Conservation (phyloP, 2,888 invertebrate species). For the Lycocerus yunnanus region DNA sequence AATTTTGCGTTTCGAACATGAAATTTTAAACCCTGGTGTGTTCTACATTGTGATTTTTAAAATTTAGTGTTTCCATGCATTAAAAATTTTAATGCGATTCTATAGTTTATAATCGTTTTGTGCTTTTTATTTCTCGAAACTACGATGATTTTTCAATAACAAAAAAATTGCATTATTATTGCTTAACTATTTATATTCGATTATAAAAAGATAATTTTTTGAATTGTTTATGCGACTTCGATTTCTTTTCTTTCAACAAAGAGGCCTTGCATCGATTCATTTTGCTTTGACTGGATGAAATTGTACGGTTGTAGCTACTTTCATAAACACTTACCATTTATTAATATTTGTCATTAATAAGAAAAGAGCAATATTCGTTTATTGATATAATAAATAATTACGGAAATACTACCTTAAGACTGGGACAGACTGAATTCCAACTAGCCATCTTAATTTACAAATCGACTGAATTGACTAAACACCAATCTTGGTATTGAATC, state of each 20-base stretch:
- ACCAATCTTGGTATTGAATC: slow-evolving; percentile 36
- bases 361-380: slow-evolving; percentile 44
- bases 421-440: slow-evolving; percentile 53
- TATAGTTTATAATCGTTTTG: background rate
- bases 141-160: background rate
- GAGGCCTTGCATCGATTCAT: background rate
- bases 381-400: slow-evolving; percentile 26
- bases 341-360: slow-evolving; percentile 2
- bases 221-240: background rate
- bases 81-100: background rate
- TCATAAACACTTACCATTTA: background rate
- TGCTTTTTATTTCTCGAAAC: background rate
- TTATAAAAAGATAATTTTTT: background rate
- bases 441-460: slow-evolving; percentile 38
- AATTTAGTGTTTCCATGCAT: slow-evolving; percentile 40
- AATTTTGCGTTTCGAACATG: slow-evolving; percentile 25
- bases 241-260: background rate
- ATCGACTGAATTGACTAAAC: slow-evolving; percentile 27
- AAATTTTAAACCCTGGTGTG: slow-evolving; percentile 47
- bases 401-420: slow-evolving; percentile 43
- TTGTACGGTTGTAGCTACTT: background rate
- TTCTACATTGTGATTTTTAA: slow-evolving; percentile 50
- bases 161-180: background rate
- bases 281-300: background rate
- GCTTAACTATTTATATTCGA: background rate